Percentiles rank a stretch among this genome's conserved stretches.
Conservation (phyloP, 1,140 invertebrate genomes). For the Fopius arisanus region DNA sequence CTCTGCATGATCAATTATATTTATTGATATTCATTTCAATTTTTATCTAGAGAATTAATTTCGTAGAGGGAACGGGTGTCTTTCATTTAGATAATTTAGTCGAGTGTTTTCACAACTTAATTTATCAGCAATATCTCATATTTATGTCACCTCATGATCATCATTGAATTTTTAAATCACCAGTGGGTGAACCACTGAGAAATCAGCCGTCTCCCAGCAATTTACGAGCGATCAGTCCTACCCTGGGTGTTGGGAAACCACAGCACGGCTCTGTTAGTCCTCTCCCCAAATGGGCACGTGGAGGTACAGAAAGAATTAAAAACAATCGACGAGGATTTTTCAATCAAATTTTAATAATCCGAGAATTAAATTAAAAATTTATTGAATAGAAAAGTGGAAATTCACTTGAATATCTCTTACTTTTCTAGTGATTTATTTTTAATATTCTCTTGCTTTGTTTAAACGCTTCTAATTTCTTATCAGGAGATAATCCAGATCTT, state of each 20-base stretch:
- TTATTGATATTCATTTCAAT: constrained; percentile 19
- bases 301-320: constrained; percentile 54
- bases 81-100: constrained; percentile 18
- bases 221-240: constrained; percentile 56
- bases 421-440: constrained; percentile 28
- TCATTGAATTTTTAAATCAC: constrained; percentile 31
- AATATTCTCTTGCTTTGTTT: constrained; percentile 24
- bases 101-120: constrained; percentile 6
- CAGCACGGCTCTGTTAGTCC: constrained; percentile 64
- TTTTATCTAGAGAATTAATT: constrained; percentile 6
- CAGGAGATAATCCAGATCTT: constrained; percentile 69
- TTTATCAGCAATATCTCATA: constrained; percentile 44
- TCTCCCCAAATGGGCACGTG: constrained; percentile 68
- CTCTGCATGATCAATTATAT: constrained; percentile 44
- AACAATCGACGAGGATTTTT: neutral
- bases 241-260: constrained; percentile 50
- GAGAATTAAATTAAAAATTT: neutral
- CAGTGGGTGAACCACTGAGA: constrained; percentile 67
- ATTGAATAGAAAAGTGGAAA: no score
- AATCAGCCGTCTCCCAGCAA: constrained; percentile 65
- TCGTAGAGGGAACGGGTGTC: constrained; percentile 28
- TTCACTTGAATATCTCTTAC: no score
- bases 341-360: constrained; percentile 27
- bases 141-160: constrained; percentile 25
- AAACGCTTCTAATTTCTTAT: constrained; percentile 45